Evolutionary conservation across 2,113 vertebrate genomes (phyloP), one percentile per base, ranked within the genome.

Genomic region (Ploceus nigricollis): DNA sequence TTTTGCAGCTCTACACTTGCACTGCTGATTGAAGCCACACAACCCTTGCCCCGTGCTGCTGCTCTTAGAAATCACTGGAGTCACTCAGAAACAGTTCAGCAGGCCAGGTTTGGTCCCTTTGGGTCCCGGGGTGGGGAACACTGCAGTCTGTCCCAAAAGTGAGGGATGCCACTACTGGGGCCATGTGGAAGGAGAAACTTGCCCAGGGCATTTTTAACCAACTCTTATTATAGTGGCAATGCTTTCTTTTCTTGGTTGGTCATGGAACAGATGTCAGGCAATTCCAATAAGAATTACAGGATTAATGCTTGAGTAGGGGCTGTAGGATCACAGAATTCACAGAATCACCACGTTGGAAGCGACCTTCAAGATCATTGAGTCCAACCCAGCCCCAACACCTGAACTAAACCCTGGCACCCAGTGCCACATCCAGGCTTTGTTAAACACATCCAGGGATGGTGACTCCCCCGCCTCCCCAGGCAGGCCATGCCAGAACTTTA

Each of bases 301-400:
- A 78, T 68, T 51, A 66, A 51, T 70, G 30, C 6, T 15, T 53
- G 45, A 79, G 61, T 15, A 33, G 24, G 65, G 40, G 44, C 83
- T 64, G 57, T 56, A 42, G 73, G 77, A 72, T 58, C 50, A 28
- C 50, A 35, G n/a, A 24, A 35, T 35, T 35, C n/a, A 3, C 22
- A 24, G 56, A 58, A 58, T 35, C 0, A 24, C 22, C 0, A 0
- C 14, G 14, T 16, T 57, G 22, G 56, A 16, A 35, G 56, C 35
- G n/a, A 35, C 56, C n/a, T 35, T 19, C 17, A 31, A 53, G 28
- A 7, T 12, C n/a, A 35, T 5, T 0, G 7, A 35, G 56, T 35
- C 56, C n/a, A 57, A 1, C n/a, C 22, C 33, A 57, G 4, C 33
- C 33, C 33, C 33, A 57, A 5, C 56, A 3, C 1, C 54, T 15